Evolutionary conservation across 2,888 invertebrate genomes (phyloP).

Genomic region (Flexamia atlantica): DNA sequence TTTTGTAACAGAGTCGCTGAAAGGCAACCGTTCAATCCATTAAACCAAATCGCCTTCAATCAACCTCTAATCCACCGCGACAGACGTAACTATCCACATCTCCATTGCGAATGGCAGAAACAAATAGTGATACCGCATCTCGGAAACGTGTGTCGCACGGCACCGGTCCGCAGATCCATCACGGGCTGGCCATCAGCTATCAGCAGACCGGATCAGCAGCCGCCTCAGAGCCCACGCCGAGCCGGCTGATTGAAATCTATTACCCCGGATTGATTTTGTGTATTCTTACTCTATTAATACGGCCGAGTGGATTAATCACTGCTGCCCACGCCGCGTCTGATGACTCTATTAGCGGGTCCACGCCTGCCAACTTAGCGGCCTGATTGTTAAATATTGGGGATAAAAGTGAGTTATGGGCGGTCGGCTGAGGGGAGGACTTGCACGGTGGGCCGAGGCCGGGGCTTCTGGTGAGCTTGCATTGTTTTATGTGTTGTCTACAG

Average conservation of each 20-base stretch:
- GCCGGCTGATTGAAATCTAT: conserved; percentile 35
- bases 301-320: conserved; percentile 15
- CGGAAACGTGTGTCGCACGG: conserved; percentile 12
- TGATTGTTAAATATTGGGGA: conserved; percentile 45
- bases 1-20: no score
- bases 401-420: conserved; percentile 17
- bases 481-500: no score
- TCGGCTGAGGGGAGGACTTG: conserved; percentile 8
- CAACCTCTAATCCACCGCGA: neutral
- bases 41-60: neutral
- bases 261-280: conserved; percentile 38
- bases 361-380: conserved; percentile 36
- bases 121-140: conserved; percentile 7
- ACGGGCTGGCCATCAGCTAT: neutral
- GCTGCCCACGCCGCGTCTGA: conserved; percentile 25
- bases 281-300: conserved; percentile 41
- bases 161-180: neutral
- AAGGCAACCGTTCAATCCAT: no score
- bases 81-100: conserved; percentile 7
- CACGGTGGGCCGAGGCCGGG: neutral
- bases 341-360: conserved; percentile 34
- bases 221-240: conserved; percentile 14
- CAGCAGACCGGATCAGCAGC: neutral
- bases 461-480: neutral
- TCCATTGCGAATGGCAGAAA: conserved; percentile 11